Conservation (phyloP, 2,888 invertebrate species). For the Fissipunctia ypsillon region DNA sequence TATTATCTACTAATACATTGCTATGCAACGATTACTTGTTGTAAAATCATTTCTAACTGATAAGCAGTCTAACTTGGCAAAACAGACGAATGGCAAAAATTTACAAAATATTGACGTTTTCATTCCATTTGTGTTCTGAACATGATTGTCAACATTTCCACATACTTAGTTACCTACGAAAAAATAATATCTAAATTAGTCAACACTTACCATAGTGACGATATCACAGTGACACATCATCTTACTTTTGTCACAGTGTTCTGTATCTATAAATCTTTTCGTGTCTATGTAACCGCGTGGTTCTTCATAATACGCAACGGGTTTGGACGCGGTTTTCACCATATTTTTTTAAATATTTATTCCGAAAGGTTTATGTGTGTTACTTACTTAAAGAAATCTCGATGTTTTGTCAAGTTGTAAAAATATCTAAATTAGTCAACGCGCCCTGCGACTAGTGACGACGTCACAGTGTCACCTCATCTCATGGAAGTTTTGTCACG, state of each 20-base stretch:
- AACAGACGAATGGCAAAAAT: constrained; percentile 14
- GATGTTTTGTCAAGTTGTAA: not conserved
- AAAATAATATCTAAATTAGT: constrained; percentile 4
- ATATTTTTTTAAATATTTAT: not conserved
- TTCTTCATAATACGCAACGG: not conserved
- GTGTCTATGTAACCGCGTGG: not conserved
- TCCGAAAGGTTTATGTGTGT: not conserved
- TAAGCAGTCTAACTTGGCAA: not conserved
- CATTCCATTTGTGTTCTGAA: not conserved
- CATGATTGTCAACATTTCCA: not conserved
- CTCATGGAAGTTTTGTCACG: not conserved
- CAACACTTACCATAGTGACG: not conserved
- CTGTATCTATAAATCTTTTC: not conserved
- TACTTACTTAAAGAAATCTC: not conserved
- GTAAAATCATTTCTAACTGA: constrained; percentile 19
- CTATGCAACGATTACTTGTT: constrained; percentile 8
- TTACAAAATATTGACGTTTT: constrained; percentile 40
- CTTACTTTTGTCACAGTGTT: not conserved
- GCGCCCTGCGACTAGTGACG: not conserved
- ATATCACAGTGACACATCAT: not conserved
- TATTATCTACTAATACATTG: constrained; percentile 3
- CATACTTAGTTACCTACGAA: not conserved
- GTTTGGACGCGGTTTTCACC: not conserved
- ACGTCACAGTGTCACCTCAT: not conserved
- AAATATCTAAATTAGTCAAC: not conserved